Percentiles rank a stretch among this genome's conserved stretches.
These are phyloP conservation scores for Himalopsyche tibetana DNA, from an alignment of 2,888 invertebrate genomes.

Conservation along the genomic window DNA sequence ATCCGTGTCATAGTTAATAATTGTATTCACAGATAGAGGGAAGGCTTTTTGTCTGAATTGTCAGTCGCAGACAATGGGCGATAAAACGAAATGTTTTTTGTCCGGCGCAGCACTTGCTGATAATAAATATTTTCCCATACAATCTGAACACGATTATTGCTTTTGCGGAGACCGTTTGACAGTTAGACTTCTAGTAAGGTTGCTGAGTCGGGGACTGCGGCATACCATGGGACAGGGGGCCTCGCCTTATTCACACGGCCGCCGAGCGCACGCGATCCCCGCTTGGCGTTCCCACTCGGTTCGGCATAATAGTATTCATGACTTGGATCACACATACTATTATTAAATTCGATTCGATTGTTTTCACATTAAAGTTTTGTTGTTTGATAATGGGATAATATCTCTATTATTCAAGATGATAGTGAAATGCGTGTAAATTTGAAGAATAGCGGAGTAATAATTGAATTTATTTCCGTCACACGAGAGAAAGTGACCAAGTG, in stretches of 20 bases:
- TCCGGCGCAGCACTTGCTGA: not conserved
- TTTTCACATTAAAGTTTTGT: too few species aligned
- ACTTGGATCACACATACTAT: not conserved
- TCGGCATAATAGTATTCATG: not conserved
- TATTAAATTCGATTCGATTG: not conserved
- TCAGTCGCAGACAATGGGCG: constrained; percentile 6
- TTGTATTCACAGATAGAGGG: constrained; percentile 10
- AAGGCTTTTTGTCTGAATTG: not conserved
- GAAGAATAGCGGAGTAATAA: too few species aligned
- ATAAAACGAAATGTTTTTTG: constrained; percentile 29
- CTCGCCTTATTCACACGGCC: constrained; percentile 56
- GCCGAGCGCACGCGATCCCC: constrained; percentile 48
- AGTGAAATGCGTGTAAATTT: too few species aligned
- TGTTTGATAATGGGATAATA: not conserved
- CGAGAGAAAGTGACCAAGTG: too few species aligned
- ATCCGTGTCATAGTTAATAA: constrained; percentile 5
- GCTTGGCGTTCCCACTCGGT: constrained; percentile 28
- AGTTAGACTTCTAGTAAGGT: not conserved
- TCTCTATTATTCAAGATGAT: not conserved
- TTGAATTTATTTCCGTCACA: too few species aligned
- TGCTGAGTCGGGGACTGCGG: not conserved
- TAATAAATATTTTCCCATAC: constrained; percentile 35
- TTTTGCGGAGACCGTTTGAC: constrained; percentile 7
- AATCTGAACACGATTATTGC: constrained; percentile 32
- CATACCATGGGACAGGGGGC: constrained; percentile 53